phyloP scores from a whole-genome alignment of 37 sponge, comb jelly and placozoan species.

The Crambe crambe region DNA sequence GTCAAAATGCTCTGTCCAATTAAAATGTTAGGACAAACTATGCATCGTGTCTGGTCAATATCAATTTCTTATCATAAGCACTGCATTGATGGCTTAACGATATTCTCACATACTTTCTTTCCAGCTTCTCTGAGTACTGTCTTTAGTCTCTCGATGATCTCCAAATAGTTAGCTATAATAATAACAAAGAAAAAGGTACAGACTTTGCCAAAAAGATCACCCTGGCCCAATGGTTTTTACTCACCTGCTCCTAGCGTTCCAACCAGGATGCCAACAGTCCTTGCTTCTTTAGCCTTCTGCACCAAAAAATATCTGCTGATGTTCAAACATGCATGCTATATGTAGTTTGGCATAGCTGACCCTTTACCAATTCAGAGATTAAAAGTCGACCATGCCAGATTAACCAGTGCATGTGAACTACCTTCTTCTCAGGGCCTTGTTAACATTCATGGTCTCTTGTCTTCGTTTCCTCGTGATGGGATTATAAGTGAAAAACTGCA shows the following conservation, averaged over 20 bases:
- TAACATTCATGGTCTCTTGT: conserved; percentile 65
- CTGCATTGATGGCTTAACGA: background rate
- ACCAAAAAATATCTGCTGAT: conserved; percentile 77
- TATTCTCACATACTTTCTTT: conserved; percentile 93
- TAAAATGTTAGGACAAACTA: too few relatives aligned
- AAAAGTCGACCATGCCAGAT: too few relatives aligned
- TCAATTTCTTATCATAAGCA: background rate
- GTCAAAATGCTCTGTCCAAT: background rate
- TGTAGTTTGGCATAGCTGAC: too few relatives aligned
- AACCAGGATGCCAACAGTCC: conserved; percentile 89
- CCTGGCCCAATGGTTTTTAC: background rate
- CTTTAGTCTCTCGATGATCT: conserved; percentile 83
- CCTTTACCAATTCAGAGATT: too few relatives aligned
- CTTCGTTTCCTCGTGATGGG: conserved; percentile 55
- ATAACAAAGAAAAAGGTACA: background rate
- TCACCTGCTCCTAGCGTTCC: conserved; percentile 90
- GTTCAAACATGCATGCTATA: too few relatives aligned
- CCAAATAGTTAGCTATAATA: conserved; percentile 69
- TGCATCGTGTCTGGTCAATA: background rate
- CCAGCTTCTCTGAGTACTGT: conserved; percentile 65
- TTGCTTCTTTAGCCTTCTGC: conserved; percentile 87
- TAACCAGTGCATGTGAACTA: too few relatives aligned
- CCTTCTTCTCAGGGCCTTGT: conserved; percentile 79
- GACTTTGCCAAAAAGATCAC: too few relatives aligned
- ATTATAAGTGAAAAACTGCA: conserved; percentile 81